These are phyloP conservation scores for Eucriotettix oculatus DNA, from an alignment of 2,888 invertebrate genomes.

Conservation along the genomic window DNA sequence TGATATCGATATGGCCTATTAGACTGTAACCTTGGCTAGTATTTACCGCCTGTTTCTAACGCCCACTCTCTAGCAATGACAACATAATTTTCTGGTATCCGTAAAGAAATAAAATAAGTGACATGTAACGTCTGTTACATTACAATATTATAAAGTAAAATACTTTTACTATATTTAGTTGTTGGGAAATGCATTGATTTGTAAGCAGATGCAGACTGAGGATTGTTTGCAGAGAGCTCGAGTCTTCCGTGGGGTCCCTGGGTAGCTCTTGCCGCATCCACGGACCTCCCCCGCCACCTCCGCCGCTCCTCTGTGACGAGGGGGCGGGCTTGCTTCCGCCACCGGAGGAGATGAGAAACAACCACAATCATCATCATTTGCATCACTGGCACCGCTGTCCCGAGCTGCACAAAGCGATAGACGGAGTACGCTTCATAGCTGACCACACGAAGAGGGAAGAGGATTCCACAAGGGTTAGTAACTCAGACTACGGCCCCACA, in stretches of 20 bases:
- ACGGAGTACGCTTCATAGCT: conserved; percentile 81
- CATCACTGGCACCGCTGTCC: conserved; percentile 81
- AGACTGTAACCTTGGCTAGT: too few relatives aligned
- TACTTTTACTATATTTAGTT: too few relatives aligned
- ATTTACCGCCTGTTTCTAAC: too few relatives aligned
- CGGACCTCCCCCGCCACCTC: conserved; percentile 24
- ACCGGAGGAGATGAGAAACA: conserved; percentile 14
- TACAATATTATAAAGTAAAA: too few relatives aligned
- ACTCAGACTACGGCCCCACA: background rate
- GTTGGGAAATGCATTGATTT: too few relatives aligned
- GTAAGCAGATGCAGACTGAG: too few relatives aligned
- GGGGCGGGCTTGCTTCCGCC: conserved; percentile 15
- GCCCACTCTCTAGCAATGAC: too few relatives aligned
- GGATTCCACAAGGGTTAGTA: conserved; percentile 69
- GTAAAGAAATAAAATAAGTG: too few relatives aligned
- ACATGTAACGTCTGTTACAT: too few relatives aligned
- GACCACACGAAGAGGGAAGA: conserved; percentile 85
- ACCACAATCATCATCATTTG: conserved; percentile 18
- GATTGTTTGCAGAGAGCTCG: background rate
- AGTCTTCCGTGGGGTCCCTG: conserved; percentile 15
- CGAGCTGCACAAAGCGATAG: conserved; percentile 82
- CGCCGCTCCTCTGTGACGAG: conserved; percentile 3
- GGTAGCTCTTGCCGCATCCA: conserved; percentile 36
- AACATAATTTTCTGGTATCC: too few relatives aligned
- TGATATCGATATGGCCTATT: too few relatives aligned